Conservation (phyloP, 64 coral and sea anemone genomes). For the Pocillopora verrucosa region DNA sequence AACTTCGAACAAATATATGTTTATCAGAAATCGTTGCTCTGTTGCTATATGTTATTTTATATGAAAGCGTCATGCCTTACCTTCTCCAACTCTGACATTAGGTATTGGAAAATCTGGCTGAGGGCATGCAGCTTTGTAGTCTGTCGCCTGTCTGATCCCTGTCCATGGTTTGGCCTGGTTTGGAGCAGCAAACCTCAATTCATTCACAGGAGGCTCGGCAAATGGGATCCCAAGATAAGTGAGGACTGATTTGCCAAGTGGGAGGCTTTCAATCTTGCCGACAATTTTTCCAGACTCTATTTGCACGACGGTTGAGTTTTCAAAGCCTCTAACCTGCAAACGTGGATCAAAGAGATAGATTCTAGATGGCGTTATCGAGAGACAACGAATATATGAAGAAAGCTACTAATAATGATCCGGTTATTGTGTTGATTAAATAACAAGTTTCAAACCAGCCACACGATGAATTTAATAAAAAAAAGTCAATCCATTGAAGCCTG, state of each 20-base stretch:
- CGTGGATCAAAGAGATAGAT: no score
- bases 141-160: slow-evolving; percentile 11
- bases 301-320: background rate
- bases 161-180: slow-evolving; percentile 41
- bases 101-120: background rate
- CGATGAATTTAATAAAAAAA: no score
- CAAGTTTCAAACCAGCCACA: no score
- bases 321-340: background rate
- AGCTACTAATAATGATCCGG: no score
- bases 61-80: background rate
- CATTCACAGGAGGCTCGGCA: slow-evolving; percentile 22
- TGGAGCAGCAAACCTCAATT: slow-evolving; percentile 46
- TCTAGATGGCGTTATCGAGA: no score
- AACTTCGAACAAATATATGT: background rate
- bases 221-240: slow-evolving; percentile 46
- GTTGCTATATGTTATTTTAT: background rate
- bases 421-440: no score
- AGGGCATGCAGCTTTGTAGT: slow-evolving; percentile 43
- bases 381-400: no score
- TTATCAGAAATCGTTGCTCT: background rate
- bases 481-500: no score
- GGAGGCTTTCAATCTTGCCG: slow-evolving; percentile 17
- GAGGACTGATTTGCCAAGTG: slow-evolving; percentile 1
- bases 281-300: slow-evolving; percentile 3
- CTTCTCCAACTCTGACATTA: background rate